Evolutionary conservation across 2,888 invertebrate species (phyloP).

Genomic region (Deilephila porcellus): DNA sequence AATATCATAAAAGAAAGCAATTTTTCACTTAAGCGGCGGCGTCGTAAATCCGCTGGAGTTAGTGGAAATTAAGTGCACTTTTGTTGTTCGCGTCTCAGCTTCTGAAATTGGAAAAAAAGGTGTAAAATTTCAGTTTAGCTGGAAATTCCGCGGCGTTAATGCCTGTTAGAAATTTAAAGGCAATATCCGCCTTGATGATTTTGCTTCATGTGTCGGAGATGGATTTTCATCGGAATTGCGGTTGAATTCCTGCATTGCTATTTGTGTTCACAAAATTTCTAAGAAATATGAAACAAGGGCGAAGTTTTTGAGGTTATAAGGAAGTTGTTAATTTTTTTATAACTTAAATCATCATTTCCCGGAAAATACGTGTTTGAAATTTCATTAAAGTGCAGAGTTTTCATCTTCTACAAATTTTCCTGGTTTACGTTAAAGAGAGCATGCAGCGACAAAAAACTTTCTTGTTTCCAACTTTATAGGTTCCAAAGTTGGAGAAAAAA

Average conservation of each 20-base stretch:
- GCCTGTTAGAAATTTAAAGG: conserved; percentile 40
- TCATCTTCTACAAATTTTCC: conserved; percentile 36
- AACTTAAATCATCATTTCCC: not conserved
- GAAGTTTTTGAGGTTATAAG: not conserved
- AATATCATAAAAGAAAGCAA: conserved; percentile 69
- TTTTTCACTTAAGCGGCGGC: conserved; percentile 66
- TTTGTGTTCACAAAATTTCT: not conserved
- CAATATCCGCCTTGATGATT: conserved; percentile 33
- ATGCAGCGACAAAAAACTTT: conserved; percentile 52
- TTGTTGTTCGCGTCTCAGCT: conserved; percentile 58
- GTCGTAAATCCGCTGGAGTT: conserved; percentile 68
- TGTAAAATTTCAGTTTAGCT: conserved; percentile 41
- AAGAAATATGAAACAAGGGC: not conserved
- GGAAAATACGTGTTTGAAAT: conserved; percentile 32
- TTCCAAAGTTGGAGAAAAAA: conserved; percentile 44
- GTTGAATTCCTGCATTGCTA: not conserved
- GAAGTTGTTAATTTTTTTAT: not conserved
- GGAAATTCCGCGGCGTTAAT: conserved; percentile 31
- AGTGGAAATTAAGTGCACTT: conserved; percentile 69
- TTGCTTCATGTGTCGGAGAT: conserved; percentile 3
- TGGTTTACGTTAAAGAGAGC: conserved; percentile 41
- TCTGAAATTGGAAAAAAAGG: conserved; percentile 45
- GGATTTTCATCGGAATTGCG: not conserved
- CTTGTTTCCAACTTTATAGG: conserved; percentile 47
- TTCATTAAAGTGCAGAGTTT: conserved; percentile 33